Conservation (phyloP, 2,888 invertebrate genomes). For the Halictus quadricinctus region DNA sequence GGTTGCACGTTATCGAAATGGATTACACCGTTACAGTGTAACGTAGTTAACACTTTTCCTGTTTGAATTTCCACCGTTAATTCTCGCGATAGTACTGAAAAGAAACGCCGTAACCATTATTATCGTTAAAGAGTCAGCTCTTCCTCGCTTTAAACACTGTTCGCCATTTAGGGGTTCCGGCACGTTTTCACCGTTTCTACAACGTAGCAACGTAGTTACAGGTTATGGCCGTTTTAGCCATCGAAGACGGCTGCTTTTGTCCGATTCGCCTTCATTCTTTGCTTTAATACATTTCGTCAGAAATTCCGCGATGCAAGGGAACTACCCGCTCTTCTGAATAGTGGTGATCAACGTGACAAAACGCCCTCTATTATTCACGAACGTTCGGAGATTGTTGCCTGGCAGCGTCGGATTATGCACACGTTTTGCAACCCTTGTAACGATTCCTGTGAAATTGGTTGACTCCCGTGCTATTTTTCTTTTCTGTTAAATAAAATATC, state of each 20-base stretch:
- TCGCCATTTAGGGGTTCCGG: constrained; percentile 42
- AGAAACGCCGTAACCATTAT: constrained; percentile 21
- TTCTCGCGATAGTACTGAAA: neutral
- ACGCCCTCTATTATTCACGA: constrained; percentile 13
- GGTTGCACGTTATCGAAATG: neutral
- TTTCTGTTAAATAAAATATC: neutral
- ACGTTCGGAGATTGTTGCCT: constrained; percentile 17
- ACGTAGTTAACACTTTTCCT: neutral
- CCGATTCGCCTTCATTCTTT: constrained; percentile 27
- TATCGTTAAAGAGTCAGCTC: constrained; percentile 24
- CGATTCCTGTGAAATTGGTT: neutral
- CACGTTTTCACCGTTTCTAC: constrained; percentile 35
- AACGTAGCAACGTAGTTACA: constrained; percentile 35
- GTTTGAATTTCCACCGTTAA: constrained; percentile 10
- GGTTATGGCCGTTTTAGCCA: constrained; percentile 31
- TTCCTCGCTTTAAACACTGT: constrained; percentile 23
- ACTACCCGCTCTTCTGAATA: constrained; percentile 30
- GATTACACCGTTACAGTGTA: neutral
- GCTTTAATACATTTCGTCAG: constrained; percentile 35
- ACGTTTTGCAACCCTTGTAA: neutral
- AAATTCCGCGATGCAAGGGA: constrained; percentile 17
- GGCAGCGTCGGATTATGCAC: neutral
- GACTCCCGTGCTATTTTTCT: too few species aligned
- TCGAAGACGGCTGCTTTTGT: constrained; percentile 26
- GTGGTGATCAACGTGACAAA: constrained; percentile 20